Evolutionary conservation across 2,888 invertebrate genomes (phyloP), one percentile per base, ranked within the genome.

Genomic region (Phorcus lineatus): DNA sequence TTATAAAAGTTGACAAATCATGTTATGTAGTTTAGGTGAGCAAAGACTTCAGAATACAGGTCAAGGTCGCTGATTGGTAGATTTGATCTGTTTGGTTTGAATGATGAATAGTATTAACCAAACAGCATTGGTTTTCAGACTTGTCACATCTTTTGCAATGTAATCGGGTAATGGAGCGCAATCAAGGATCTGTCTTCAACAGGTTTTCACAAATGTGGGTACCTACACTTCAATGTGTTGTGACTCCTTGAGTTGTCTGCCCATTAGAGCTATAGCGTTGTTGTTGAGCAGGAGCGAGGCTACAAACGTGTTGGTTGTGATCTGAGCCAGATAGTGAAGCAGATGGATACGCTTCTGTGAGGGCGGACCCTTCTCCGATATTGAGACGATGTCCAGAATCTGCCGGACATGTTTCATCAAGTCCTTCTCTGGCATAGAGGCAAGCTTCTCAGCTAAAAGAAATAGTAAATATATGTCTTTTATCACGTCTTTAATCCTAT

Each of bases 311-410:
- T 17, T 86, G 55, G 85, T 82, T 28, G 90, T 87, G 19, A 92
- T 79, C 36, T 85, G 84, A 4, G 88, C 89, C 22, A 90, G 80
- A 80, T 93, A 93, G 81, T 92, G 90, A 7, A 92, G 85, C 6
- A 93, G 85, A 84, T 93, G 91, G 16, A 92, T 86, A 0, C 92
- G 85, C 76, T 90, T 90, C 89, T 92, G 92, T 16, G 92, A 90
- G 0, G 92, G 91, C 0, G 93, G 92, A 0, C 93, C 93, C 78
- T 91, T 92, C 85, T 93, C 93, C 22, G 83, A 80, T 4, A 80
- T 81, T 11, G 81, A 84, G 17, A 92, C 78, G 52, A 83, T 85
- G 70, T 92, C 92, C 7, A 88, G 54, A 16, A 92, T 83, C 11
- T 85, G 80, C 66, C 84, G 88, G 66, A 92, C 79, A 83, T 92